These are phyloP conservation scores for Tenodera sinensis DNA, from an alignment of 2,888 invertebrate genomes.

Conservation along the genomic window DNA sequence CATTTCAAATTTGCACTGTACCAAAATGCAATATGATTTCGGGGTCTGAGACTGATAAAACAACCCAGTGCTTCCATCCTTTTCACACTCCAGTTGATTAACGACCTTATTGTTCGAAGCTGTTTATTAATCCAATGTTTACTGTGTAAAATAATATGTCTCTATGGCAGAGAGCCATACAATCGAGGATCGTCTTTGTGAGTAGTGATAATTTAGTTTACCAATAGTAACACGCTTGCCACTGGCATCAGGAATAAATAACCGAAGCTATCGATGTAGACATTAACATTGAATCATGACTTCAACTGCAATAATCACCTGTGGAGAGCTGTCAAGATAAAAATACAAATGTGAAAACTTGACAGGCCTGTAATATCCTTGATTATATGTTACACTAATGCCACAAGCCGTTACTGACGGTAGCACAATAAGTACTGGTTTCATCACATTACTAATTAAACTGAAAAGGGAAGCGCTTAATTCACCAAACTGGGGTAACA, in stretches of 20 bases:
- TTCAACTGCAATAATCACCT: neutral
- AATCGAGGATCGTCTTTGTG: neutral
- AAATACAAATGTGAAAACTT: neutral
- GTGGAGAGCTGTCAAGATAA: neutral
- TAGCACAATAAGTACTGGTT: neutral
- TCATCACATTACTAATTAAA: no score
- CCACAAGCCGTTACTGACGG: neutral
- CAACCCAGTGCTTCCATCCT: no score
- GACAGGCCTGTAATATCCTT: neutral
- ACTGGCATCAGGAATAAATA: neutral
- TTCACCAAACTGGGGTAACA: no score
- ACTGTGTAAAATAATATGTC: no score
- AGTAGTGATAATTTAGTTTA: neutral
- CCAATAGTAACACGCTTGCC: neutral
- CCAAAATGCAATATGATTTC: no score
- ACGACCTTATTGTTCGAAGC: no score
- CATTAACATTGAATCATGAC: neutral
- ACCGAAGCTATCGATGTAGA: neutral
- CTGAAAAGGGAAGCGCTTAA: no score
- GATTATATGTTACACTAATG: neutral
- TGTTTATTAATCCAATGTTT: no score
- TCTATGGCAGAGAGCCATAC: no score
- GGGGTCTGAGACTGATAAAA: no score
- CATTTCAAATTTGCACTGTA: no score
- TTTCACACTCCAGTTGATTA: no score